These are phyloP conservation scores for Acomys russatus DNA, from an alignment of 2,797 vertebrate species.

Conservation along the genomic window DNA sequence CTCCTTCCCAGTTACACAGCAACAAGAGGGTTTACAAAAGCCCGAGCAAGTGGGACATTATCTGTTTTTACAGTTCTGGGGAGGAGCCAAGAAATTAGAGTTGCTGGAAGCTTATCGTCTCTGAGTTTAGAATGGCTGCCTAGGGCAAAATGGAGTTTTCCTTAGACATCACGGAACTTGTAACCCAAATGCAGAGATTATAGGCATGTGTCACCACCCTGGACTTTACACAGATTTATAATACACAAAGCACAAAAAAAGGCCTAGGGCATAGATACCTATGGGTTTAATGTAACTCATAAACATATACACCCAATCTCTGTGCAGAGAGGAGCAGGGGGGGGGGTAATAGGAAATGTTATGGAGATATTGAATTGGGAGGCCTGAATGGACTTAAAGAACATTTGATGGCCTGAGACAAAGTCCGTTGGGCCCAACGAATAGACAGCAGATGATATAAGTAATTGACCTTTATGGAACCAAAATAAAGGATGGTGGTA, in stretches of 20 bases:
- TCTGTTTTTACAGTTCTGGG: neutral
- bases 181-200: neutral
- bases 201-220: neutral
- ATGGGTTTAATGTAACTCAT: no score
- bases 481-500: neutral
- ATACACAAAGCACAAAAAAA: neutral
- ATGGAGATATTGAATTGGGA: neutral
- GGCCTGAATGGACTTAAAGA: neutral
- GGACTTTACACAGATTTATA: neutral
- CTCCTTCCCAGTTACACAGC: neutral
- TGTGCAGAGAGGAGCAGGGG: neutral
- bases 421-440: neutral
- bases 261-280: neutral
- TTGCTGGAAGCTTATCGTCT: neutral
- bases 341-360: neutral
- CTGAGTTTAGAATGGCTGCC: neutral
- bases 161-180: neutral
- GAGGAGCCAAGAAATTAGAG: neutral
- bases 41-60: neutral
- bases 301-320: neutral
- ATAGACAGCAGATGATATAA: neutral
- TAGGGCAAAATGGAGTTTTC: neutral
- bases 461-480: neutral
- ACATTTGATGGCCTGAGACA: neutral
- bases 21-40: neutral